Conservation (phyloP, 2,888 invertebrate genomes). For the Oligia strigilis region DNA sequence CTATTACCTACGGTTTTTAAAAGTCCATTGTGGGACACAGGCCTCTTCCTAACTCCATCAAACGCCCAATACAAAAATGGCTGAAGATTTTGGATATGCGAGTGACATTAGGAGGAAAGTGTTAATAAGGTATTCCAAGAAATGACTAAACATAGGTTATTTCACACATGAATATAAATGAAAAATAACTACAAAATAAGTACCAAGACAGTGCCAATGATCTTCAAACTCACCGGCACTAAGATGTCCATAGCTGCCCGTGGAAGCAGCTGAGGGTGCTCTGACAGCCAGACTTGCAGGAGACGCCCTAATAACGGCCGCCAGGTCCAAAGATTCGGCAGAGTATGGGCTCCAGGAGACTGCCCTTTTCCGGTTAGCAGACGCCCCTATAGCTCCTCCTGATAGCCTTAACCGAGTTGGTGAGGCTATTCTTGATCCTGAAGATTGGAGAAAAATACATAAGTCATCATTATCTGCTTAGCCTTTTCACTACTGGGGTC, state of each 20-base stretch:
- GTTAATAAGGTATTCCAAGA: background rate
- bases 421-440: conserved; percentile 88
- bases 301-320: conserved; percentile 98
- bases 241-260: conserved; percentile 99
- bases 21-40: background rate
- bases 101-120: background rate
- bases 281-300: conserved; percentile 97
- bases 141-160: background rate
- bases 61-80: background rate
- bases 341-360: conserved; percentile 98
- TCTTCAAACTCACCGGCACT: conserved; percentile 93
- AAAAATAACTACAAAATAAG: conserved; percentile 48
- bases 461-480: background rate
- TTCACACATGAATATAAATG: conserved; percentile 15
- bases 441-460: conserved; percentile 44
- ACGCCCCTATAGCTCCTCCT: conserved; percentile 86
- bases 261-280: conserved; percentile 94
- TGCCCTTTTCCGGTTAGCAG: conserved; percentile 96
- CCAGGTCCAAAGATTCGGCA: conserved; percentile 97
- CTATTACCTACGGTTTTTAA: background rate
- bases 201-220: conserved; percentile 60
- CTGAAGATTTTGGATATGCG: too few relatives aligned
- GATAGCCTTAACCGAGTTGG: conserved; percentile 86
- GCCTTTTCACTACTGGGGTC: too few relatives aligned
- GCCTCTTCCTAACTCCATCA: background rate